These are phyloP conservation scores for Glomeris maerens DNA, from an alignment of 1,140 invertebrate species.

Conservation along the genomic window DNA sequence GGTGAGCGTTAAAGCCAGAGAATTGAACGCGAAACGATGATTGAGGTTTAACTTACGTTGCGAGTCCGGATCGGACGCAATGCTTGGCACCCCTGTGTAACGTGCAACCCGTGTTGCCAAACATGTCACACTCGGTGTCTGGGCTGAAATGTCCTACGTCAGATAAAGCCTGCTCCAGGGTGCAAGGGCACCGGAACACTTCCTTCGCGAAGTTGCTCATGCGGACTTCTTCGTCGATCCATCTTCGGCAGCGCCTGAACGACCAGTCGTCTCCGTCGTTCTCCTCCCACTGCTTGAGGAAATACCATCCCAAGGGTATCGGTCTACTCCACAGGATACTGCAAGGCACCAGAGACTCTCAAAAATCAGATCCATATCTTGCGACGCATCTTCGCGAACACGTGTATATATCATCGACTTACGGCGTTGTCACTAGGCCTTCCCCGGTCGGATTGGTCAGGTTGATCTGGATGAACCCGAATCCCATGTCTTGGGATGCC, in stretches of 20 bases:
- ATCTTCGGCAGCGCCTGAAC: conserved; percentile 63
- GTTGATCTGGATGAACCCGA: conserved; percentile 83
- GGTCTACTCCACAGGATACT: conserved; percentile 76
- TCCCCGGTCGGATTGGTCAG: conserved; percentile 57
- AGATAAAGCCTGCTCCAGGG: conserved; percentile 67
- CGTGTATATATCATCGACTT: too few relatives aligned
- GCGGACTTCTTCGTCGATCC: conserved; percentile 73
- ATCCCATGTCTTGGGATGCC: conserved; percentile 48
- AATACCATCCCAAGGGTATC: conserved; percentile 85
- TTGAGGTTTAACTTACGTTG: conserved; percentile 49
- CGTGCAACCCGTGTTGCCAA: conserved; percentile 74
- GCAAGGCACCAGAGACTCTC: conserved; percentile 4
- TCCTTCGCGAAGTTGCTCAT: conserved; percentile 75
- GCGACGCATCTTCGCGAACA: too few relatives aligned
- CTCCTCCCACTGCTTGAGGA: conserved; percentile 67
- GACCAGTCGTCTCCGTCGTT: conserved; percentile 61
- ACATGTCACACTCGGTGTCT: conserved; percentile 79
- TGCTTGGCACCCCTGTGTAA: conserved; percentile 77
- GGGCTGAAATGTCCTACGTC: conserved; percentile 86
- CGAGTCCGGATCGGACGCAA: conserved; percentile 78
- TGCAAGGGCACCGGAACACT: conserved; percentile 73
- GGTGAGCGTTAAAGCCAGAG: neutral
- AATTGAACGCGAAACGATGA: neutral
- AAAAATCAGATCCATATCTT: neutral
- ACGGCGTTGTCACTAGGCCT: conserved; percentile 59